Evolutionary conservation across 2,113 vertebrate genomes (phyloP).

Genomic region (Mirounga angustirostris): DNA sequence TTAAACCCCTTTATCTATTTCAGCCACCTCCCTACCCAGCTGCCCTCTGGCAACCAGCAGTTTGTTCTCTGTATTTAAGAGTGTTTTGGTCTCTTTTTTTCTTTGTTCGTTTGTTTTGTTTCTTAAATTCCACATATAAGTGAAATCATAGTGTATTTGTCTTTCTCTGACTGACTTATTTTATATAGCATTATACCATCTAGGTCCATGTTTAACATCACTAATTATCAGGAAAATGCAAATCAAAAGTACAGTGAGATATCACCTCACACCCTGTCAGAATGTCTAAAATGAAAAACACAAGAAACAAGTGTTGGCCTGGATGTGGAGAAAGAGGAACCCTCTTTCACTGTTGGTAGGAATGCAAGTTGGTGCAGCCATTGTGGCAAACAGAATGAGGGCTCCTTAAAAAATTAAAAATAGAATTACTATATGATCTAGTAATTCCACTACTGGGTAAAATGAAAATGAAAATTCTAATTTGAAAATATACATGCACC

Average conservation of each 20-base stretch:
- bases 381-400: not conserved
- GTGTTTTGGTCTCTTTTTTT: not conserved
- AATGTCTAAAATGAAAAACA: not conserved
- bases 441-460: not conserved
- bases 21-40: not conserved
- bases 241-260: not conserved
- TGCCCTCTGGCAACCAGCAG: not conserved
- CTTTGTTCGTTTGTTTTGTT: not conserved
- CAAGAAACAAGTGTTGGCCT: not conserved
- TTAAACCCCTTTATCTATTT: not conserved
- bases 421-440: not conserved
- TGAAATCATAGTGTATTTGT: not conserved
- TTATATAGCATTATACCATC: not conserved
- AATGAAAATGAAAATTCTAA: too few species aligned
- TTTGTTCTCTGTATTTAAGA: not conserved
- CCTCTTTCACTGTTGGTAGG: not conserved
- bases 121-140: not conserved
- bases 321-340: not conserved
- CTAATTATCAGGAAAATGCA: not conserved
- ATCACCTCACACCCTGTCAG: not conserved
- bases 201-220: not conserved
- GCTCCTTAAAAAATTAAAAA: not conserved
- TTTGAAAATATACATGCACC: not conserved
- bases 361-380: not conserved
- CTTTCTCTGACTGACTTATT: not conserved